Conservation (phyloP, 2,797 vertebrate species). For the Chrosomus eos region DNA sequence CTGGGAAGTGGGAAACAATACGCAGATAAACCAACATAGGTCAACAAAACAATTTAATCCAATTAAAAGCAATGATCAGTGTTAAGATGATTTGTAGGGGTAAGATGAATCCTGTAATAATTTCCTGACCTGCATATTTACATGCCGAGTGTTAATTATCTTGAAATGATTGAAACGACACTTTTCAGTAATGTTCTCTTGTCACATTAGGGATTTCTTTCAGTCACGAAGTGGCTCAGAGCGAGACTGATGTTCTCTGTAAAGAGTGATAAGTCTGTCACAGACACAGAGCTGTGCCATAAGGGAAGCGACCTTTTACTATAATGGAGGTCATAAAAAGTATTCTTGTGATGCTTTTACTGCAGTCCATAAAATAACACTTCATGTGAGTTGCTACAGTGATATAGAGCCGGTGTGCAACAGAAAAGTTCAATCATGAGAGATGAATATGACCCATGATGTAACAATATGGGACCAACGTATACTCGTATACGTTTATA, state of each 20-base stretch:
- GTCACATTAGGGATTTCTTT: slow-evolving; percentile 18
- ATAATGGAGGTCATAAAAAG: slow-evolving; percentile 74
- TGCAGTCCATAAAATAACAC: slow-evolving; percentile 67
- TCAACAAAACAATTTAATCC: not conserved
- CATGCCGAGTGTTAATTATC: slow-evolving; percentile 30
- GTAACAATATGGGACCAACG: slow-evolving; percentile 2
- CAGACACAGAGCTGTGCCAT: slow-evolving; percentile 64
- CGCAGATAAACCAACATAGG: not conserved
- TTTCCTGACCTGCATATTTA: slow-evolving; percentile 38
- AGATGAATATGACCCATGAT: slow-evolving; percentile 5
- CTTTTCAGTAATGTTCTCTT: slow-evolving; percentile 25
- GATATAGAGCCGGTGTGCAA: slow-evolving; percentile 46
- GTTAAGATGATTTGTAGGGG: slow-evolving; percentile 34
- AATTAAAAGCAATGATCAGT: slow-evolving; percentile 20
- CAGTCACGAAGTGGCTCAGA: slow-evolving; percentile 9
- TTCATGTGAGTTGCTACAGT: slow-evolving; percentile 46
- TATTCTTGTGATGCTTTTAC: slow-evolving; percentile 70
- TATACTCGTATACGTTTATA: too few relatives aligned
- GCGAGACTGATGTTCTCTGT: slow-evolving; percentile 16
- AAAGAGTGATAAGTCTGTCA: slow-evolving; percentile 59
- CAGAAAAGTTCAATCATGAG: slow-evolving; percentile 49
- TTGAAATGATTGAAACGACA: slow-evolving; percentile 19
- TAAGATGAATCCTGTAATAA: slow-evolving; percentile 31
- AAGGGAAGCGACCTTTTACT: slow-evolving; percentile 67
- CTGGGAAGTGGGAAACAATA: not conserved